Percentiles rank a stretch among this genome's conserved stretches.
Evolutionary conservation across 2,888 invertebrate genomes (phyloP).

Genomic region (Epicampocera succincta): DNA sequence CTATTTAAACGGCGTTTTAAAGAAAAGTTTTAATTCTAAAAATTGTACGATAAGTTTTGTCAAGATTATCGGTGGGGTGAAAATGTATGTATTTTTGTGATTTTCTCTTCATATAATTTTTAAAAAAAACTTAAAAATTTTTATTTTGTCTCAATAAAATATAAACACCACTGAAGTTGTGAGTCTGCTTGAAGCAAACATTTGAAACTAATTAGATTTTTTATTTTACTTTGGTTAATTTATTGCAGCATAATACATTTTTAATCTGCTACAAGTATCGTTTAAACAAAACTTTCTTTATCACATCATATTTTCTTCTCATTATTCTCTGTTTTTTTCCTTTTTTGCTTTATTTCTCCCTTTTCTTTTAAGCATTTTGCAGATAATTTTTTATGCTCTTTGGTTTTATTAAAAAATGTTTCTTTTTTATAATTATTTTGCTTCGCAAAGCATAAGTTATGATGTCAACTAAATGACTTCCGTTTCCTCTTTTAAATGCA

Average conservation of each 20-base stretch:
- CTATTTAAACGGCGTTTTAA: no score
- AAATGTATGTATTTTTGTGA: no score
- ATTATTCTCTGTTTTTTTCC: background rate
- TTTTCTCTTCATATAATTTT: no score
- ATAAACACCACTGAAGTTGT: no score
- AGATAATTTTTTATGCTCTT: constrained; percentile 33
- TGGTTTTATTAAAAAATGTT: background rate
- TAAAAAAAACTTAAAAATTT: no score
- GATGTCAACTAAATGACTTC: constrained; percentile 62
- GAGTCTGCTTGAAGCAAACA: no score
- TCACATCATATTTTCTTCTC: constrained; percentile 29
- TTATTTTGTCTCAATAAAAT: no score
- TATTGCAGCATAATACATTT: background rate
- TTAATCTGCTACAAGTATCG: background rate
- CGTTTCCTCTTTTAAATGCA: constrained; percentile 53
- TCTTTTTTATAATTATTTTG: constrained; percentile 15
- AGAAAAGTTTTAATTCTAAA: no score
- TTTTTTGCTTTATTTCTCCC: background rate
- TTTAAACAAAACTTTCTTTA: constrained; percentile 3
- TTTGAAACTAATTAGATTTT: no score
- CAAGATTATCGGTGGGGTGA: no score
- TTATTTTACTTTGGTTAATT: background rate
- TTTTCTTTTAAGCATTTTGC: background rate
- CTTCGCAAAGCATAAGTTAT: constrained; percentile 52
- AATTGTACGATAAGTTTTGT: no score